Evolutionary conservation across 2,797 vertebrate species (phyloP).

Genomic region (Molossus molossus): DNA sequence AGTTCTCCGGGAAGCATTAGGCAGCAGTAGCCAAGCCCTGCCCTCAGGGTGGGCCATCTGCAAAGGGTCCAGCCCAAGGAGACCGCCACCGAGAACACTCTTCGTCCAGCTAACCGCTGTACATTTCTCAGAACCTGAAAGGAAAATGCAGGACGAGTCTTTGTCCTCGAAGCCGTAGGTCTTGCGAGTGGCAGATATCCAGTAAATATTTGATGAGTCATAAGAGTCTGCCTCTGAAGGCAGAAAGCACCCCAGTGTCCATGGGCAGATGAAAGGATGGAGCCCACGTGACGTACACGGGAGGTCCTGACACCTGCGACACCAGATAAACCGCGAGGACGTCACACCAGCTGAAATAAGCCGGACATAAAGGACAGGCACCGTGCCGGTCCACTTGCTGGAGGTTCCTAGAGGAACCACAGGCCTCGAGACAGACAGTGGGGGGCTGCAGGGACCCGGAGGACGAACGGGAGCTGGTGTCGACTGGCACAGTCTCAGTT

Average conservation of each 20-base stretch:
- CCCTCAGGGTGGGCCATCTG: neutral
- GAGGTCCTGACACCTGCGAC: fast-evolving
- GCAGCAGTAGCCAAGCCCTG: neutral
- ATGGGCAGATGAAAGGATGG: fast-evolving
- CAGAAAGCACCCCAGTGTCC: neutral
- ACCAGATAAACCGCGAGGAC: neutral
- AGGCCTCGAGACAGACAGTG: fast-evolving
- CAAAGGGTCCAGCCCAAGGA: too few species aligned
- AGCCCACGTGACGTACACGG: fast-evolving
- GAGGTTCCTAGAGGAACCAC: neutral
- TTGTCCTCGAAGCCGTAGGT: neutral
- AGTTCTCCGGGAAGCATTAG: too few species aligned
- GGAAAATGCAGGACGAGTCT: neutral
- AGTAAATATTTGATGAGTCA: neutral
- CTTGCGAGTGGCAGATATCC: fast-evolving
- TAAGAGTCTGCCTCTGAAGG: neutral
- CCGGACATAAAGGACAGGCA: neutral
- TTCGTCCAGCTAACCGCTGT: fast-evolving
- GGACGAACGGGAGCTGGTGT: too few species aligned
- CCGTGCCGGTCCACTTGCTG: fast-evolving
- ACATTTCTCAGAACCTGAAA: neutral
- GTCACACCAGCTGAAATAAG: fast-evolving
- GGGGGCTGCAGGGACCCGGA: too few species aligned
- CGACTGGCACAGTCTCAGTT: neutral
- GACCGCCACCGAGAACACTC: too few species aligned